Evolutionary conservation across 2,797 vertebrate species (phyloP), one percentile per base, ranked within the genome.

Genomic region (Sebastes iracundus): DNA sequence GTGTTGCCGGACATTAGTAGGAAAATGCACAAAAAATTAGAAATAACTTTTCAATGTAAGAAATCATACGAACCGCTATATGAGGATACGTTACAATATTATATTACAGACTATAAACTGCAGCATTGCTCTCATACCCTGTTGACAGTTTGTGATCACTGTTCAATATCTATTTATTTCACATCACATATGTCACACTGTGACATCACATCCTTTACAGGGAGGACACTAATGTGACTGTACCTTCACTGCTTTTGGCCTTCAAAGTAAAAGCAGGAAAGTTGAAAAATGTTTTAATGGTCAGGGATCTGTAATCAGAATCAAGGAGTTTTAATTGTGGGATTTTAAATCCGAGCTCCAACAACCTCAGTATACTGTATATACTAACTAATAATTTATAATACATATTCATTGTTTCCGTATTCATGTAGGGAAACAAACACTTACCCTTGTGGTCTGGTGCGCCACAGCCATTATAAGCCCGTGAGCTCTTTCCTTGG

Each of bases 401-500:
- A 20, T 33, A 5, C 42, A 38, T 46, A 23, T 67, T 27, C 22
- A 14, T 69, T 75, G 3, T 63, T 58, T 38, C 25, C 12, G 0
- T 65, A 32, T 53, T 74, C 5, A 23, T 61, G 53, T 18, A 32
- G 22, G 35, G 22, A 61, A 69, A 53, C 74, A 75, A 72, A 73
- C 52, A 62, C 38, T 58, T 58, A 25, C n/a, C 52, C 30, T 56
- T 38, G 25, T 60, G 52, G 22, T 59, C 27, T 77, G 58, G n/a
- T 74, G 30, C 65, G 27, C 66, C 23, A 67, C 23, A 81, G 66
- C 72, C 62, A 75, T 75, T 79, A 77, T 52, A 80, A 56, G 38
- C 79, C 66, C 82, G 68, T 42, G 49, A 85, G 66, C 77, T 86
- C 65, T 59, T 86, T 87, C 72, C 73, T 58, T 80, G 71, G 22